Percentiles rank a stretch among this genome's conserved stretches.
These are phyloP conservation scores for Gorsachius magnificus DNA, from an alignment of 2,797 vertebrate species.

Conservation along the genomic window DNA sequence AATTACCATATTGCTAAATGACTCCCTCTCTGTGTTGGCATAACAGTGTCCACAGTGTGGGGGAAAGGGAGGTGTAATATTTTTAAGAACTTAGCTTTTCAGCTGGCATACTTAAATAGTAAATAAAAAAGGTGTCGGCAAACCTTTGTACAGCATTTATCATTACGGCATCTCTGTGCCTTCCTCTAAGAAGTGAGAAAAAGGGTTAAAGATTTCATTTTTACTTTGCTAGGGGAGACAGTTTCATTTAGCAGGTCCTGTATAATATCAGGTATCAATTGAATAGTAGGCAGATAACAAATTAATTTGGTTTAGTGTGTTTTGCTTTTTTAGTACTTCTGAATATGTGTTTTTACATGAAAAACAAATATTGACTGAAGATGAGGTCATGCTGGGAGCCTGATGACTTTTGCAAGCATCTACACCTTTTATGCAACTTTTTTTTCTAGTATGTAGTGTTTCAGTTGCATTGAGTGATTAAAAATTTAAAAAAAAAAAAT, in stretches of 20 bases:
- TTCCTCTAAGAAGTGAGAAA: neutral
- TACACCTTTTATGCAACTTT: neutral
- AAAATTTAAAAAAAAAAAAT: neutral
- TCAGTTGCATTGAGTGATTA: neutral
- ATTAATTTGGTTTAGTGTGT: neutral
- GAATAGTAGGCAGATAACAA: neutral
- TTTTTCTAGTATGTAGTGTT: neutral
- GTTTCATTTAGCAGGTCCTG: neutral
- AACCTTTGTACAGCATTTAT: neutral
- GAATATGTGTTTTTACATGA: neutral
- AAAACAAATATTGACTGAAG: conserved; percentile 2
- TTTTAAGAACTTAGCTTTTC: neutral
- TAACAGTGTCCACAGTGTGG: neutral
- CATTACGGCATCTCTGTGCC: neutral
- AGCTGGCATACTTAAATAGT: neutral
- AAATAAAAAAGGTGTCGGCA: neutral
- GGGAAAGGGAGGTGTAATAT: neutral
- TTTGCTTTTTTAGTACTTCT: neutral
- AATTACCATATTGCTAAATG: neutral
- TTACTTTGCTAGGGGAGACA: neutral
- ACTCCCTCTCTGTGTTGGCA: neutral
- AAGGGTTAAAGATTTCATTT: neutral
- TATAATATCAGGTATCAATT: neutral
- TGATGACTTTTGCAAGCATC: neutral
- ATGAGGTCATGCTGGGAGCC: neutral